A percentile compares a stretch with the other conserved stretches of the same genome.
These are phyloP conservation scores for Centropus unirufus DNA, from an alignment of 2,113 vertebrate species.

Conservation along the genomic window DNA sequence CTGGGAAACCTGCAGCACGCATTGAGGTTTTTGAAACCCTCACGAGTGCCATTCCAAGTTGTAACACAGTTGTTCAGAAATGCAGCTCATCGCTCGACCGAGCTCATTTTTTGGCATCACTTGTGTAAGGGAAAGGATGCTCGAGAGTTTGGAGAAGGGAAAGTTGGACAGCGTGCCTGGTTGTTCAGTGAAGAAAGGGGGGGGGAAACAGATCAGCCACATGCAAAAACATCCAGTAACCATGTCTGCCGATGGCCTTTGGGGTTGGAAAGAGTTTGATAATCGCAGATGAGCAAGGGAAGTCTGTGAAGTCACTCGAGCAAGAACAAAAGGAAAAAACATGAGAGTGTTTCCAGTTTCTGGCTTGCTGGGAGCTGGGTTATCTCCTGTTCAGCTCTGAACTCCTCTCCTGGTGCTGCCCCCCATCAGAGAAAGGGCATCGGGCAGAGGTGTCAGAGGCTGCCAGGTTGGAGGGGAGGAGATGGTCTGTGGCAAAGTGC, in stretches of 20 bases:
- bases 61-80: background rate
- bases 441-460: too few species aligned
- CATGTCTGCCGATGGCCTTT: constrained; percentile 17
- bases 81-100: background rate
- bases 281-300: constrained; percentile 15
- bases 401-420: background rate
- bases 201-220: background rate
- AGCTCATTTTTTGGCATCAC: background rate
- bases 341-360: constrained; percentile 4
- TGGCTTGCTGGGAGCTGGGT: background rate
- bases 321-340: constrained; percentile 17
- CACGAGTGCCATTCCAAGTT: background rate
- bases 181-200: background rate
- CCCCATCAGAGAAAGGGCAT: too few species aligned
- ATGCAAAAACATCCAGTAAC: background rate
- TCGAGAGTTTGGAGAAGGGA: constrained; percentile 2
- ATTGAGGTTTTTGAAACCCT: background rate
- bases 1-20: background rate
- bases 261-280: constrained; percentile 45
- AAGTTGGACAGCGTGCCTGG: background rate
- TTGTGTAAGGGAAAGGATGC: constrained; percentile 13
- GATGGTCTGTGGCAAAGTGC: background rate
- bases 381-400: background rate
- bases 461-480: background rate
- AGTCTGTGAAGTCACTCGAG: constrained; percentile 28